Base-by-base conservation (phyloP, 1,140 invertebrate species). In the Drosophila nigrodunni region DNA sequence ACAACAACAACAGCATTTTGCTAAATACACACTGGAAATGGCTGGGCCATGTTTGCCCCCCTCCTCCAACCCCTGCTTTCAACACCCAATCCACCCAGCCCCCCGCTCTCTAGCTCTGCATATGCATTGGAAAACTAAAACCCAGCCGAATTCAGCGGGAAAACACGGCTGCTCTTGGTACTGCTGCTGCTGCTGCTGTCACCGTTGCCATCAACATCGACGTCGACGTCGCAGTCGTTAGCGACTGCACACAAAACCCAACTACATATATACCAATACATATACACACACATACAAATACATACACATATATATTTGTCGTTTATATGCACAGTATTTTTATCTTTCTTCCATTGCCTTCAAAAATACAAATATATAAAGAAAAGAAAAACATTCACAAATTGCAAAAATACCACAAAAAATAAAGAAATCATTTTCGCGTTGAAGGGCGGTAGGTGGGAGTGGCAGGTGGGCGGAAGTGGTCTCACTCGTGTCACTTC, bases 21-120 rank as follows among this genome's bases (percentile, higher is more conserved):
- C 82, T 86, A 86, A 86, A 86, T 86, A 86, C 82, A 88, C 83
- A 88, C 83, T 88, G 83, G 83, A 87, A 87, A 80, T 86, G 80
- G 79, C 77, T 74, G 61, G 18, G 50, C 37, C 34, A n/a, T 18
- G 21, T 60, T 44, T 43, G 66, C 39, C 37, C 46, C 58, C 13
- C 15, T 11, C 21, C 47, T 4, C 10, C 52, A 25, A 41, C 34
- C 25, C 10, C 44, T 13, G 21, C 54, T 64, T 21, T n/a, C 34
- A 7, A 13, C 11, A 7, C n/a, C 43, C 43, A 46, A 6, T 11
- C n/a, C 30, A 3, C 15, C 7, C 35, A 18, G n/a, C 39, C n/a
- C 37, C n/a, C 21, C 67, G 3, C 18, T 15, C 46, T 49, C 3
- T 10, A 39, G 21, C 58, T 54, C 61, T 70, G 77, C 82, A 85